Evolutionary conservation across 92 coral and sea anemone genomes (phyloP).

Genomic region (Paragorgia papillata): DNA sequence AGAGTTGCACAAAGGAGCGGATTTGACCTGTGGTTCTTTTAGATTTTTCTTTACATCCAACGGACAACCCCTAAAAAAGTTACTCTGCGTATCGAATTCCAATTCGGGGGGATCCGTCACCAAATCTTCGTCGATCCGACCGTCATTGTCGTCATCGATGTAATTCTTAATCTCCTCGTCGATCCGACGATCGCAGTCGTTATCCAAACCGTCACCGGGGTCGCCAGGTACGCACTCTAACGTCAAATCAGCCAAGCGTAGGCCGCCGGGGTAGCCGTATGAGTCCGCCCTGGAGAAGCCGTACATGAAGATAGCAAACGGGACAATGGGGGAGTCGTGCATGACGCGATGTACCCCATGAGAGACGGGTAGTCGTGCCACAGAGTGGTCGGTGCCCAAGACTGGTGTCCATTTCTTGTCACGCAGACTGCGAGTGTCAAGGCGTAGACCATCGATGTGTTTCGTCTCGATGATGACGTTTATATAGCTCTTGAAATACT

Average conservation of each 20-base stretch:
- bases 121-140: conserved; percentile 77
- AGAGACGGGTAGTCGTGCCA: conserved; percentile 44
- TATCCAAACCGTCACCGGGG: conserved; percentile 78
- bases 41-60: conserved; percentile 34
- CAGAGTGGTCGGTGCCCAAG: conserved; percentile 51
- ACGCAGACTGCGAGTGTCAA: conserved; percentile 33
- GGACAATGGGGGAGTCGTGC: conserved; percentile 66
- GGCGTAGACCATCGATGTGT: conserved; percentile 44
- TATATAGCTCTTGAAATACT: conserved; percentile 30
- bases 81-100: conserved; percentile 31
- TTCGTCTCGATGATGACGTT: conserved; percentile 59
- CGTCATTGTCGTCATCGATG: conserved; percentile 83
- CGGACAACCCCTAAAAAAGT: conserved; percentile 38
- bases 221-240: conserved; percentile 27
- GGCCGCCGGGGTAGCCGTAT: conserved; percentile 77
- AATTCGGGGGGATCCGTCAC: conserved; percentile 57
- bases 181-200: conserved; percentile 80
- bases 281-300: conserved; percentile 60
- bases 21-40: conserved; percentile 47
- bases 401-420: conserved; percentile 50
- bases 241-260: conserved; percentile 46
- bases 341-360: conserved; percentile 54
- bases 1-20: conserved; percentile 51
- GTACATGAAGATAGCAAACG: conserved; percentile 64
- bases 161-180: conserved; percentile 80